Conservation (phyloP, 2,797 vertebrate genomes). For the Toxotes lorentzi region DNA sequence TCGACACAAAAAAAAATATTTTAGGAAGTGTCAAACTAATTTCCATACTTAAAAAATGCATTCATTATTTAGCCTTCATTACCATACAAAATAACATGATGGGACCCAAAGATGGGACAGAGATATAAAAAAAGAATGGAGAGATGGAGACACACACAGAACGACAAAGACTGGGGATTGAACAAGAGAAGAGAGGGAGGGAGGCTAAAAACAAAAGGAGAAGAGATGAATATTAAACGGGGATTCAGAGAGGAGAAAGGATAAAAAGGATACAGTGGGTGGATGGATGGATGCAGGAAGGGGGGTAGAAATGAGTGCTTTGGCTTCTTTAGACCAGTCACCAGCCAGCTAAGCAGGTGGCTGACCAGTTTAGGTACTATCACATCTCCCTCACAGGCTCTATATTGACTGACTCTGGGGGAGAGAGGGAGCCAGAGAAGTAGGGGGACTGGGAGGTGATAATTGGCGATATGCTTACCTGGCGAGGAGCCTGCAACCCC, state of each 20-base stretch:
- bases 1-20: constrained; percentile 53
- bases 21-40: constrained; percentile 64
- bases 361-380: constrained; percentile 69
- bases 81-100: constrained; percentile 57
- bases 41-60: constrained; percentile 60
- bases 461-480: constrained; percentile 87
- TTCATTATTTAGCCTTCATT: constrained; percentile 69
- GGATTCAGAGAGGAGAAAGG: constrained; percentile 43
- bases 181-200: constrained; percentile 46
- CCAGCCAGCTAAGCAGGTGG: constrained; percentile 56
- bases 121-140: constrained; percentile 32
- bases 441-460: constrained; percentile 81
- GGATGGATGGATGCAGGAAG: constrained; percentile 45
- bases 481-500: constrained; percentile 77
- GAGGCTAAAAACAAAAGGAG: constrained; percentile 57
- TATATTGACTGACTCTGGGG: constrained; percentile 59
- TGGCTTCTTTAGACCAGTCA: constrained; percentile 49
- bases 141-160: constrained; percentile 23
- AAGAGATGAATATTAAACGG: constrained; percentile 67
- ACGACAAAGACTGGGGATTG: constrained; percentile 37
- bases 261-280: constrained; percentile 51
- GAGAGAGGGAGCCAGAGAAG: constrained; percentile 16
- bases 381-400: constrained; percentile 53
- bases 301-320: constrained; percentile 53
- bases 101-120: background rate